Evolutionary conservation across 2,797 vertebrate species (phyloP).

Genomic region (Lepidocolaptes lacrymiger): DNA sequence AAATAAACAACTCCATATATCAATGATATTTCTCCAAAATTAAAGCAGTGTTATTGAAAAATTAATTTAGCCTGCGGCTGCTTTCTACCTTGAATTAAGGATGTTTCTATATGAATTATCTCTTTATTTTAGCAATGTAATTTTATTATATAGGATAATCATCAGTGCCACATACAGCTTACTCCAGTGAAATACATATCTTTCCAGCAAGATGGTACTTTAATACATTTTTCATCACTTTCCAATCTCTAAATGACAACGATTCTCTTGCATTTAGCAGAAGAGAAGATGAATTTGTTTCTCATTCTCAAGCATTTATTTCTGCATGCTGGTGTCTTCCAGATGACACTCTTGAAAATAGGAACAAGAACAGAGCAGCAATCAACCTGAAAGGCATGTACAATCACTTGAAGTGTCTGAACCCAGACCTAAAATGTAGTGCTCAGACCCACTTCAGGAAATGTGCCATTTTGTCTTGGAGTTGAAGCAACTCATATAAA

Average conservation of each 20-base stretch:
- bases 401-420: background rate
- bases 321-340: background rate
- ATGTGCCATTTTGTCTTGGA: background rate
- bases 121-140: background rate
- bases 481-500: background rate
- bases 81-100: background rate
- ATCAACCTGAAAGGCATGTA: background rate
- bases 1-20: background rate
- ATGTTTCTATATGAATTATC: background rate
- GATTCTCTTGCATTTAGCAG: background rate
- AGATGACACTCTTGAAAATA: background rate
- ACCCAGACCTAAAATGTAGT: background rate
- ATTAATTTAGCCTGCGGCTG: background rate
- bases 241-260: background rate
- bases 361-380: background rate
- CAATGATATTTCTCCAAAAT: background rate
- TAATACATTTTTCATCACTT: background rate
- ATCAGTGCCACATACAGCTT: background rate
- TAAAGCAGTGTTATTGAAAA: background rate
- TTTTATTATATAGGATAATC: background rate
- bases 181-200: background rate
- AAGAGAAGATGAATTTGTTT: background rate
- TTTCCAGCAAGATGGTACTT: background rate
- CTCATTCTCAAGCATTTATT: background rate
- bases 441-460: background rate